Evolutionary conservation across 2,888 invertebrate species (phyloP).

Genomic region (Monoplex corrugatus): DNA sequence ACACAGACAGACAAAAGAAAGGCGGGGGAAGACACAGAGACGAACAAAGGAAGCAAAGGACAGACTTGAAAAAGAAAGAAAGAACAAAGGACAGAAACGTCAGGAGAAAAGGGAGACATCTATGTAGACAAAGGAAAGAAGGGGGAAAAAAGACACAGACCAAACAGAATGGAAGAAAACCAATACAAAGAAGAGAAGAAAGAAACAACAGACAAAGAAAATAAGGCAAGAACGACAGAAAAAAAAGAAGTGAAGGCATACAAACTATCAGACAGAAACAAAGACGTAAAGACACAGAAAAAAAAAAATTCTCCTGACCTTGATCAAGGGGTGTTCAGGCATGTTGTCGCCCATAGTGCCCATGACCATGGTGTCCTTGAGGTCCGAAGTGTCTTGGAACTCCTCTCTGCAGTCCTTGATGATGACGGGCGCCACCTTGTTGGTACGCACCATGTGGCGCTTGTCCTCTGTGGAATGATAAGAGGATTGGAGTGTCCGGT

Average conservation of each 20-base stretch:
- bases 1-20: background rate
- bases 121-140: background rate
- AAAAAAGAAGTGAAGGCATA: background rate
- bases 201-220: too few species aligned
- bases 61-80: background rate
- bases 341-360: conserved; percentile 75
- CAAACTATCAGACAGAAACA: background rate
- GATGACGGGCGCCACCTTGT: conserved; percentile 79
- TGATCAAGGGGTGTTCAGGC: conserved; percentile 76
- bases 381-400: conserved; percentile 76
- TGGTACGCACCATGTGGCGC: conserved; percentile 69
- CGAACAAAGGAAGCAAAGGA: background rate
- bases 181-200: background rate
- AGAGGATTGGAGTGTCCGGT: background rate
- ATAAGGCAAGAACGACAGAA: background rate
- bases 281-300: background rate
- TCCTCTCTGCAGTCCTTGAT: conserved; percentile 80
- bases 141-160: background rate
- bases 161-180: background rate
- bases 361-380: conserved; percentile 78
- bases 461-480: conserved; percentile 54
- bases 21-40: too few species aligned
- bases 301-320: conserved; percentile 65
- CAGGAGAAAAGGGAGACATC: background rate
- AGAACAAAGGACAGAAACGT: background rate